Evolutionary conservation across 2,888 invertebrate genomes (phyloP), one percentile per base, ranked within the genome.

Genomic region (Sicus ferrugineus): DNA sequence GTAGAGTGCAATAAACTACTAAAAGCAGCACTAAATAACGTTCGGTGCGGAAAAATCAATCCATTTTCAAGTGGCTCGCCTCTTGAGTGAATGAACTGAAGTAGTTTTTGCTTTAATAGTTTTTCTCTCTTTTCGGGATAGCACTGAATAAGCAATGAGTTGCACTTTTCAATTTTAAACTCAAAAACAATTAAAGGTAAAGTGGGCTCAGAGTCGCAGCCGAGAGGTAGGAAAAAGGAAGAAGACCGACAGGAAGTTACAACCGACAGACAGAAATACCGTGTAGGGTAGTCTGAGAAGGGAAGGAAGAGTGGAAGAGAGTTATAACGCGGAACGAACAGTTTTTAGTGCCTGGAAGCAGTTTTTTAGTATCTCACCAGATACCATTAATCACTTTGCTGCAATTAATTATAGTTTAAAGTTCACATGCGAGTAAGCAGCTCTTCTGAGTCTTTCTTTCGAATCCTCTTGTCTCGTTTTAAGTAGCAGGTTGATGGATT

Each of bases 21-120:
- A 52, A 48, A 59, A 67, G 59, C 34, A 59, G 46, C 67, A 28
- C 42, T 48, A 46, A 58, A 42, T 67, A 30, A 30, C n/a, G n/a
- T 31, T 59, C 67, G 46, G 59, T 46, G 58, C 58, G 46, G 48
- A 67, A 59, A 67, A 67, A 67, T 67, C 67, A 67, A 67, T 67
- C 58, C 58, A 59, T 23, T 46, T 46, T 67, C 58, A 56, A 67
- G 66, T 58, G 38, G 38, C 26, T 21, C 14, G 14, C 23, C 28
- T 21, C 52, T 23, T 16, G 4, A 38, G 42, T 23, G 14, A 30
- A 48, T 63, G 65, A 26, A 54, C 16, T 38, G 23, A 14, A 54
- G 54, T 50, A 28, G 23, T 52, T 46, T 62, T 59, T 38, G 3
- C n/a, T 31, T 59, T 59, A 7, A 19, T 19, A 11, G 6, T 21